These are phyloP conservation scores for Halcyon chelicuti DNA, from an alignment of 2,797 vertebrate genomes.

Conservation along the genomic window DNA sequence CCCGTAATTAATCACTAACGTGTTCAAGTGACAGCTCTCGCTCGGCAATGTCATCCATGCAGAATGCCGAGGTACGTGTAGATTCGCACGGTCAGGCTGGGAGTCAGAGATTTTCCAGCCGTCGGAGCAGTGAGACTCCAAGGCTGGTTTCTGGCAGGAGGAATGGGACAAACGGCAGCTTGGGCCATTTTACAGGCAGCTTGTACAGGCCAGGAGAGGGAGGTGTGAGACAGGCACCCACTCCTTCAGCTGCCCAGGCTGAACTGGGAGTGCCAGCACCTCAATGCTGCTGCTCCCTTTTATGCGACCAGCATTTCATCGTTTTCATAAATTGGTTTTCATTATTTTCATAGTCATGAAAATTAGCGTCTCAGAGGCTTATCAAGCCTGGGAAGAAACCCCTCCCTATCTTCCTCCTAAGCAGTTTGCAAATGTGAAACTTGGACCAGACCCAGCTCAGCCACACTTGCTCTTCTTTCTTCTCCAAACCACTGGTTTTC, in stretches of 20 bases:
- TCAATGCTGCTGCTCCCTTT: fast-evolving
- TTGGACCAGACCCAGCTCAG: not conserved
- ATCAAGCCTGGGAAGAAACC: not conserved
- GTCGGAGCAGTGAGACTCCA: not conserved
- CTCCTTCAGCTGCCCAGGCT: fast-evolving
- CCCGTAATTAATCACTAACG: not conserved
- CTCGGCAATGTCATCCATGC: not conserved
- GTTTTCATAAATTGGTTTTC: not conserved
- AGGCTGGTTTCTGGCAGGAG: not conserved
- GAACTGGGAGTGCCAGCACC: not conserved
- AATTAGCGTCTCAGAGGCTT: not conserved
- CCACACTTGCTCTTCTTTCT: not conserved
- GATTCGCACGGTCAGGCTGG: fast-evolving
- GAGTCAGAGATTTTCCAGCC: not conserved
- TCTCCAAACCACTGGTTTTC: not conserved
- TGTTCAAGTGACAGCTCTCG: not conserved
- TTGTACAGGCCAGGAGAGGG: not conserved
- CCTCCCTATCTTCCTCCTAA: not conserved
- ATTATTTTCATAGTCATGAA: not conserved
- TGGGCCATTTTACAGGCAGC: not conserved
- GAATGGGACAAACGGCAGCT: not conserved
- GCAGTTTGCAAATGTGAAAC: not conserved
- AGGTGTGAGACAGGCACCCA: not conserved
- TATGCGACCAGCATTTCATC: fast-evolving
- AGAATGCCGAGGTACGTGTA: fast-evolving